Evolutionary conservation across 2,113 vertebrate species (phyloP), one percentile per base, ranked within the genome.

Genomic region (Corythaixoides concolor): DNA sequence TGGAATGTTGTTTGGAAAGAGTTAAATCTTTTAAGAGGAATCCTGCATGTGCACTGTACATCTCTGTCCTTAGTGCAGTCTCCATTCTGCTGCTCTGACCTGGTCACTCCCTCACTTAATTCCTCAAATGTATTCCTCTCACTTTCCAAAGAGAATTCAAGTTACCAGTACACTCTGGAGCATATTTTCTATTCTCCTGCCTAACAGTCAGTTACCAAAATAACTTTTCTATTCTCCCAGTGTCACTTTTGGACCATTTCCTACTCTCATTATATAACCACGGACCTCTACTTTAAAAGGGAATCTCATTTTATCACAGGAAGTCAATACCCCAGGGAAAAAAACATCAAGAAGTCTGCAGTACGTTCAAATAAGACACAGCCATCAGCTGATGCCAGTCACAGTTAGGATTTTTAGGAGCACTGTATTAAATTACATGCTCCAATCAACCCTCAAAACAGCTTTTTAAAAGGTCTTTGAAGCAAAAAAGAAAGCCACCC

Each of bases 301-400:
- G 92, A 96, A 96, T 86, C 95, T 92, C 88, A 39, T 74, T 94
- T 88, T 93, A 95, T 96, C 91, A 52, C 92, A 96, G 96, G 93
- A 96, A 97, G 90, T 93, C 90, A 55, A 35, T 41, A 15, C 80
- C 70, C 64, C 86, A 5, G 49, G 76, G 94, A 39, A 76, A 88
- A 75, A 86, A 85, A 79, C 88, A 90, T 70, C 52, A 7, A 72
- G 45, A 32, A n/a, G 60, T 50, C 91, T 76, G 85, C 87, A 80
- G 74, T 20, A 15, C 45, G 81, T 89, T 91, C 76, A 52, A 90
- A 76, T 6, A 77, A 80, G 86, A 50, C 45, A 53, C 4, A 32
- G 58, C 53, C 53, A 66, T 21, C 79, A 88, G 92, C 90, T 77
- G 90, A 73, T 84, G 74, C 52, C 90, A 85, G 62, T 15, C 39